Percentiles rank a stretch among this genome's conserved stretches.
Conservation (phyloP, 2,113 vertebrate genomes). For the Papio anubis region DNA sequence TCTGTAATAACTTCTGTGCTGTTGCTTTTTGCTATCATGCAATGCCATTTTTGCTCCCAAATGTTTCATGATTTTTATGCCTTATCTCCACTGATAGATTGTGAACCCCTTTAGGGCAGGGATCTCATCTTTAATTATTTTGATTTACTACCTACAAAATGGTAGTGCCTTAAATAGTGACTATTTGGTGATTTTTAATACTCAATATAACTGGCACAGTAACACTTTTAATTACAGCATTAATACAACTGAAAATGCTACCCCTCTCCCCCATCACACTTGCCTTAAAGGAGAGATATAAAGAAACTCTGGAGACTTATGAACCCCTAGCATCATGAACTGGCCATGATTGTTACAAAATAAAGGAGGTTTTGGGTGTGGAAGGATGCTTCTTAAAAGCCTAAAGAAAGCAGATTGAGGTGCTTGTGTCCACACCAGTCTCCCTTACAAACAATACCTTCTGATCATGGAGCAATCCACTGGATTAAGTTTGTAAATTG, state of each 20-base stretch:
- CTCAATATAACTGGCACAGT: neutral
- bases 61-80: neutral
- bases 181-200: neutral
- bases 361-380: neutral
- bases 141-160: neutral
- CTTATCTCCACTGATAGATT: neutral
- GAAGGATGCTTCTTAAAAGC: neutral
- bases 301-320: neutral
- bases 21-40: neutral
- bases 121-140: neutral
- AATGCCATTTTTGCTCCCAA: neutral
- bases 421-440: neutral
- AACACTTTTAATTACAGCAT: neutral
- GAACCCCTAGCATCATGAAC: neutral
- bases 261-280: accelerated
- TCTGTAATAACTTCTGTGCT: neutral
- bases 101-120: neutral
- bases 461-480: neutral
- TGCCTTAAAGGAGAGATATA: neutral
- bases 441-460: neutral
- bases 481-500: neutral
- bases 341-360: neutral
- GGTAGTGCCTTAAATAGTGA: neutral
- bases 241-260: neutral
- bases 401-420: neutral